These are phyloP conservation scores for Galerucella calmariensis DNA, from an alignment of 2,888 invertebrate species.

Conservation along the genomic window DNA sequence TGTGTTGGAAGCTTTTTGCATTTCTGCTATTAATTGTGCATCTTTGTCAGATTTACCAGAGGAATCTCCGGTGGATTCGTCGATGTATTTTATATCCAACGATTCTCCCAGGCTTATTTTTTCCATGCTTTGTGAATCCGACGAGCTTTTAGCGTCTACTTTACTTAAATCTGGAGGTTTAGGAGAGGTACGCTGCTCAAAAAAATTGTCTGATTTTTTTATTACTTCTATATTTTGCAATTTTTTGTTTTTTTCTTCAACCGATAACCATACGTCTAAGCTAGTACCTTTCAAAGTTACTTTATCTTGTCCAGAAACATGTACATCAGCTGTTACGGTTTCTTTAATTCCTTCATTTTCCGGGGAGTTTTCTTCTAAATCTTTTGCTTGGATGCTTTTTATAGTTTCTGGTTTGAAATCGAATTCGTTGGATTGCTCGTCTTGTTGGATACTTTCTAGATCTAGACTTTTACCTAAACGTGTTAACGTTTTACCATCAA, in stretches of 20 bases:
- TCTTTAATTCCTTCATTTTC: slow-evolving; percentile 52
- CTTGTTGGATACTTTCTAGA: slow-evolving; percentile 59
- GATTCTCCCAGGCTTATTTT: slow-evolving; percentile 62
- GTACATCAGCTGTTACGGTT: slow-evolving; percentile 54
- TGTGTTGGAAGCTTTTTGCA: slow-evolving; percentile 60
- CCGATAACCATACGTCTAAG: slow-evolving; percentile 65
- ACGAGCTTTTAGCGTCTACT: slow-evolving; percentile 62
- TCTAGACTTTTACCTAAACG: slow-evolving; percentile 64
- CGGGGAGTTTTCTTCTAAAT: slow-evolving; percentile 58
- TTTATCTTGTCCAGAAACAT: slow-evolving; percentile 55
- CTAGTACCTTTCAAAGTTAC: slow-evolving; percentile 64
- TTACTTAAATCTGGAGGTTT: slow-evolving; percentile 63
- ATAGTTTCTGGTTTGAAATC: slow-evolving; percentile 60
- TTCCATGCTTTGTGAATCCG: slow-evolving; percentile 62
- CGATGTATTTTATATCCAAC: slow-evolving; percentile 64
- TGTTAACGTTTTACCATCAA: slow-evolving; percentile 56
- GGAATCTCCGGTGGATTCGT: slow-evolving; percentile 63
- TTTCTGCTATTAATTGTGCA: slow-evolving; percentile 59
- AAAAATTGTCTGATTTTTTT: slow-evolving; percentile 63
- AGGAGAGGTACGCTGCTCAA: slow-evolving; percentile 59
- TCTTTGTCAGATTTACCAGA: slow-evolving; percentile 63
- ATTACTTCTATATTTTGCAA: slow-evolving; percentile 61
- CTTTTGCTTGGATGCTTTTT: slow-evolving; percentile 47
- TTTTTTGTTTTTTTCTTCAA: slow-evolving; percentile 59
- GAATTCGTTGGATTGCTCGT: slow-evolving; percentile 57